Percentiles rank a stretch among this genome's conserved stretches.
phyloP scores from a whole-genome alignment of 2,797 vertebrate species.

The Zalophus californianus region DNA sequence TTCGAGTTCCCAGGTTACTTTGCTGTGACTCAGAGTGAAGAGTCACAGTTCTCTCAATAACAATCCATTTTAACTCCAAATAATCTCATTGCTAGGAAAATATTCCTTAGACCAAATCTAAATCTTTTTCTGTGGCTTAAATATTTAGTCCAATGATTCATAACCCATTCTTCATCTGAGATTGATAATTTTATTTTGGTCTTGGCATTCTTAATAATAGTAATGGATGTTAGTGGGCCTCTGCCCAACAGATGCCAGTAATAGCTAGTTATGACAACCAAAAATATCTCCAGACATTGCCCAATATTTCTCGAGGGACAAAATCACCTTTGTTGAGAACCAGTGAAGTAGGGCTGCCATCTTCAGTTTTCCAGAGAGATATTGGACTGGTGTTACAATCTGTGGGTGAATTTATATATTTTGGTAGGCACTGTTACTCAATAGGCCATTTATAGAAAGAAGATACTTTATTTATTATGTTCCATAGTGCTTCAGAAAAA shows the following conservation, averaged over 20 bases:
- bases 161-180: not conserved
- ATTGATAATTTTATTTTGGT: not conserved
- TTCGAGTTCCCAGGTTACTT: not conserved
- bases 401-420: not conserved
- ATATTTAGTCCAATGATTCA: not conserved
- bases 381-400: not conserved
- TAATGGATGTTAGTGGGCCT: not conserved
- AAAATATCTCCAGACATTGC: not conserved
- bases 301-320: not conserved
- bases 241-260: not conserved
- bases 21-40: not conserved
- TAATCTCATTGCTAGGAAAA: not conserved
- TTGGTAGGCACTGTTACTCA: not conserved
- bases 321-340: not conserved
- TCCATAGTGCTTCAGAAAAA: constrained; percentile 22
- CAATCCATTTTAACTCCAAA: not conserved
- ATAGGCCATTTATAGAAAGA: not conserved
- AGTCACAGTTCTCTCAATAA: not conserved
- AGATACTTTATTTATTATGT: not conserved
- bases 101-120: not conserved
- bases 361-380: not conserved
- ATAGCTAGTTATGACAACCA: not conserved
- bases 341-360: not conserved
- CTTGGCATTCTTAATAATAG: not conserved
- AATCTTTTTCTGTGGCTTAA: not conserved